Evolutionary conservation across 2,797 vertebrate genomes (phyloP), one percentile per base, ranked within the genome.

Genomic region (Ataeniobius toweri): DNA sequence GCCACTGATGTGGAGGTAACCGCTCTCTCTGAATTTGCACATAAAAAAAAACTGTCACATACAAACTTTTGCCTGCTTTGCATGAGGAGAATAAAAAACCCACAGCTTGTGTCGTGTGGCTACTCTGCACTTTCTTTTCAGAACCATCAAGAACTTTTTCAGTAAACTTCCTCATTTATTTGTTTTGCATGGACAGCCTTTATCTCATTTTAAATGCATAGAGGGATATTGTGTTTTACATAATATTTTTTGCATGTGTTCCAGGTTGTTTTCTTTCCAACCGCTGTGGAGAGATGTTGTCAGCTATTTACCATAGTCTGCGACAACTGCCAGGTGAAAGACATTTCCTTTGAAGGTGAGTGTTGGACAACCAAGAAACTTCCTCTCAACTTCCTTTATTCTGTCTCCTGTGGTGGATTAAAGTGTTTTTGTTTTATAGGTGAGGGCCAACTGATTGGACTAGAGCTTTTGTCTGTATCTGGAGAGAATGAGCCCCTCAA

Each of bases 231-330:
- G 10, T 58, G 39, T 28, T 70, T 51, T 53, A 41, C 1, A 28
- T 61, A n/a, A 6, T 6, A n/a, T 3, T 56, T 0, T 56, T 31
- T 71, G 46, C 6, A 41, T 74, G 16, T n/a, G 85, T 90, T 89
- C n/a, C 86, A 99, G 98, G 95, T 98, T 28, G 77, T 94, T 76
- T 99, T 99, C 94, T 96, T 96, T 73, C 98, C 98, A 22, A 93
- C 70, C 10, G 74, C 78, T 28, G 83, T 94, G 12, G 96, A 94
- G 74, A 92, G 68, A 69, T 94, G 85, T 12, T 78, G 93, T 65
- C 93, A 95, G 87, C 90, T 78, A 59, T 99, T 97, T 83, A 91
- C 94, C 48, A 59, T 98, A 1, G 90, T 96, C 56, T 98, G 97
- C 87, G 97, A 99, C 94, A 97, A 97, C 91, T 98, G 96, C 89